Evolutionary conservation across 2,888 invertebrate species (phyloP).

Genomic region (Halocaridina rubra): DNA sequence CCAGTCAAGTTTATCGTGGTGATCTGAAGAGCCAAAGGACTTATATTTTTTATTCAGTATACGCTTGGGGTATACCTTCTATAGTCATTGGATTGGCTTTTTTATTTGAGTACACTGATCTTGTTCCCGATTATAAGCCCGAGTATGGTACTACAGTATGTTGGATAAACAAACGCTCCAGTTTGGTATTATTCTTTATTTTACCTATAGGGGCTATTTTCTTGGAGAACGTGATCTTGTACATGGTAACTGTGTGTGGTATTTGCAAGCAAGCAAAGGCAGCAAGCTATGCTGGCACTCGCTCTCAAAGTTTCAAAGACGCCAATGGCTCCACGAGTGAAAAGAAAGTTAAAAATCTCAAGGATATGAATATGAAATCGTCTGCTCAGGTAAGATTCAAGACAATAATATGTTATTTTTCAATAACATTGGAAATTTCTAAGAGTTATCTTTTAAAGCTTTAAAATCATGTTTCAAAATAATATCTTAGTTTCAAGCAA

Average conservation of each 20-base stretch:
- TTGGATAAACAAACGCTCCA: slow-evolving; percentile 68
- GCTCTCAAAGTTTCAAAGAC: slow-evolving; percentile 55
- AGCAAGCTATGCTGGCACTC: slow-evolving; percentile 51
- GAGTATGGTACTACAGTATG: slow-evolving; percentile 66
- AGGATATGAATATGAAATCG: not conserved
- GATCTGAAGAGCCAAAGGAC: slow-evolving; percentile 20
- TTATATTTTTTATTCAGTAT: slow-evolving; percentile 67
- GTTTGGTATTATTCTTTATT: slow-evolving; percentile 68
- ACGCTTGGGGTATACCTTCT: slow-evolving; percentile 69
- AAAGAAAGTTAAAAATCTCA: slow-evolving; percentile 54
- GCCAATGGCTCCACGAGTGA: too few relatives aligned
- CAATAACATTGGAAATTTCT: too few relatives aligned
- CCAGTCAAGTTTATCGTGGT: slow-evolving; percentile 53
- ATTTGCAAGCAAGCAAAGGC: slow-evolving; percentile 60
- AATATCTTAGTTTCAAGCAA: too few relatives aligned
- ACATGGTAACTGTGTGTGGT: slow-evolving; percentile 66
- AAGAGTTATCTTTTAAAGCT: too few relatives aligned
- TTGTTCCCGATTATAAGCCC: slow-evolving; percentile 61
- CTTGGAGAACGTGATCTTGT: slow-evolving; percentile 68
- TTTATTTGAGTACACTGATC: slow-evolving; percentile 61
- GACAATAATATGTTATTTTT: too few relatives aligned
- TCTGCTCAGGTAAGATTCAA: too few relatives aligned
- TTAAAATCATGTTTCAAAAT: too few relatives aligned
- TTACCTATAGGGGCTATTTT: slow-evolving; percentile 68
- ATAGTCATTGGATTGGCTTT: slow-evolving; percentile 66